A percentile compares a stretch with the other conserved stretches of the same genome.
These are phyloP conservation scores for Botia kubotai DNA, from an alignment of 2,797 vertebrate species.

Conservation along the genomic window DNA sequence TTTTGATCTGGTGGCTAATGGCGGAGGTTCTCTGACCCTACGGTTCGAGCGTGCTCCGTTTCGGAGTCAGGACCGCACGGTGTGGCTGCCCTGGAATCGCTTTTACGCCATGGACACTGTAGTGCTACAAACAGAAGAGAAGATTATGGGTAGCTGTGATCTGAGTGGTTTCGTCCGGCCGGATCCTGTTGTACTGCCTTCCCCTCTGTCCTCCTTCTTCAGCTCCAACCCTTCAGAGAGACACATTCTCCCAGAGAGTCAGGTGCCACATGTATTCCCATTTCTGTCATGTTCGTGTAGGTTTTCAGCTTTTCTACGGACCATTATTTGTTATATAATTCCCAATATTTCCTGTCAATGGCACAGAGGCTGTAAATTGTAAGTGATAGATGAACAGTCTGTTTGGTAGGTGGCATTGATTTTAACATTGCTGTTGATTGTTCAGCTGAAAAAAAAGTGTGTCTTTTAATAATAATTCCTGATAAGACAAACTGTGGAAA, in stretches of 20 bases:
- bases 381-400: background rate
- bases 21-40: slow-evolving; percentile 83
- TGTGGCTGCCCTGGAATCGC: slow-evolving; percentile 89
- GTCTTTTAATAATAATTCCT: too few species aligned
- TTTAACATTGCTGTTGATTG: background rate
- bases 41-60: slow-evolving; percentile 88
- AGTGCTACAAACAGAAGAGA: slow-evolving; percentile 87
- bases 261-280: slow-evolving; percentile 43
- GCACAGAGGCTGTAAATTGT: background rate
- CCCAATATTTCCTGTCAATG: background rate
- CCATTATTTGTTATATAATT: background rate
- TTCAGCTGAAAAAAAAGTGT: background rate
- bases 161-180: slow-evolving; percentile 87
- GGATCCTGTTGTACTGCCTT: slow-evolving; percentile 85
- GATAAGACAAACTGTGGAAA: too few species aligned
- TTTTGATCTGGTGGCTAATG: slow-evolving; percentile 89
- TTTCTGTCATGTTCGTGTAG: background rate
- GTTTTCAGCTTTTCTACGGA: slow-evolving; percentile 1
- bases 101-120: slow-evolving; percentile 89
- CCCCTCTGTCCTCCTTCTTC: slow-evolving; percentile 88
- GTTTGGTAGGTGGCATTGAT: background rate
- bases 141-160: slow-evolving; percentile 85
- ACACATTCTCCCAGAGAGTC: slow-evolving; percentile 88
- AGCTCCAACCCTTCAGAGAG: slow-evolving; percentile 81
- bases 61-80: slow-evolving; percentile 85